Evolutionary conservation across 2,113 vertebrate species (phyloP), one percentile per base, ranked within the genome.

Genomic region (Pleuronectes platessa): DNA sequence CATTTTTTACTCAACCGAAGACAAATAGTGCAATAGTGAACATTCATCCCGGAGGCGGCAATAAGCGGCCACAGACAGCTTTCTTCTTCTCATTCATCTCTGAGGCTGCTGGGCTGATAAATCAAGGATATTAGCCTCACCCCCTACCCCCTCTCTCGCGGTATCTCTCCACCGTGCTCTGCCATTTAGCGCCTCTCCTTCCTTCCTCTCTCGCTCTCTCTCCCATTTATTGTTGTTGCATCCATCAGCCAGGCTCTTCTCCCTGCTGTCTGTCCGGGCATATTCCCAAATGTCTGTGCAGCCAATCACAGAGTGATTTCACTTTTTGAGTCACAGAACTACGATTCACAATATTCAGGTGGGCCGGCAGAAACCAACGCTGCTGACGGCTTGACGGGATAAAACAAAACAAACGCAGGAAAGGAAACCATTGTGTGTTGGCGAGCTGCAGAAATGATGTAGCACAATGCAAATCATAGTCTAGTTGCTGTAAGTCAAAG

Each of bases 91-190:
- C 75, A 78, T 90, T 87, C 51, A 87, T 88, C 74, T 83, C 74
- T 31, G 56, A 62, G 65, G 31, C 79, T 61, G 62, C 61, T 17
- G 6, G 60, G 31, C 73, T 71, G 76, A 90, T 90, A 74, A 83
- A 88, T 90, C 83, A 83, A 64, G 18, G 68, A 73, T 83, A 89
- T 83, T 70, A 81, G 60, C 56, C 40, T 59, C 70, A 17, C 13
- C 23, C 15, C 45, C 45, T 13, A 37, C 35, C 79, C 35, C 69
- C 37, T 70, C 17, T 42, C 69, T 70, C 45, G 21, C 9, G 2
- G 12, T 51, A 26, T 62, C 35, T 54, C 56, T 80, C 71, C 21
- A 20, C 35, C 58, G 64, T n/a, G 10, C 58, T 71, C 55, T 61
- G 40, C 9, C 31, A 11, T 73, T 78, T 75, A 64, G 61, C n/a